These are phyloP conservation scores for Donacobius atricapilla DNA, from an alignment of 2,113 vertebrate genomes.

Conservation along the genomic window DNA sequence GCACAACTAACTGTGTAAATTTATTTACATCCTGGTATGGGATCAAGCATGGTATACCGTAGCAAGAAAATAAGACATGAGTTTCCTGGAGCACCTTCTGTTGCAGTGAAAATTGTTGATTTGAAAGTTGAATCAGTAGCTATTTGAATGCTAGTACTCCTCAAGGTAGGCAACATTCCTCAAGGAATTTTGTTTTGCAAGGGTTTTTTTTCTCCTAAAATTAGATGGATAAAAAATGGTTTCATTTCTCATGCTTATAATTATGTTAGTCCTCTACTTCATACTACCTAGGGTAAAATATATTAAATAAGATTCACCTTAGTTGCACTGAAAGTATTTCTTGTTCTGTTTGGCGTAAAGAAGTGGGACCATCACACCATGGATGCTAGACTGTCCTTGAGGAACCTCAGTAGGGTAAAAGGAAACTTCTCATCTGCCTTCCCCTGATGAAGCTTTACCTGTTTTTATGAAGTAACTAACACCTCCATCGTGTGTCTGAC, in stretches of 20 bases:
- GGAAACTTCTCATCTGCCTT: neutral
- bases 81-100: neutral
- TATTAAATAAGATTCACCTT: neutral
- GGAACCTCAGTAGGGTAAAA: neutral
- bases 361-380: neutral
- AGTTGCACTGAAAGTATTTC: neutral
- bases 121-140: neutral
- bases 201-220: neutral
- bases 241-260: neutral
- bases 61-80: neutral
- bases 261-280: neutral
- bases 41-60: neutral
- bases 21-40: neutral
- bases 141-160: neutral
- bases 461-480: neutral
- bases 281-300: neutral
- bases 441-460: neutral
- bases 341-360: neutral
- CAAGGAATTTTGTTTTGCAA: neutral
- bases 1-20: neutral
- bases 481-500: neutral
- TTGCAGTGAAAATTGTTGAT: neutral
- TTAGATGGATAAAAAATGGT: neutral
- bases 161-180: neutral
- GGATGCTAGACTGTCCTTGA: neutral